Percentiles rank a stretch among this genome's conserved stretches.
Evolutionary conservation across 2,888 invertebrate species (phyloP).

Genomic region (Anagyrus pseudococci): DNA sequence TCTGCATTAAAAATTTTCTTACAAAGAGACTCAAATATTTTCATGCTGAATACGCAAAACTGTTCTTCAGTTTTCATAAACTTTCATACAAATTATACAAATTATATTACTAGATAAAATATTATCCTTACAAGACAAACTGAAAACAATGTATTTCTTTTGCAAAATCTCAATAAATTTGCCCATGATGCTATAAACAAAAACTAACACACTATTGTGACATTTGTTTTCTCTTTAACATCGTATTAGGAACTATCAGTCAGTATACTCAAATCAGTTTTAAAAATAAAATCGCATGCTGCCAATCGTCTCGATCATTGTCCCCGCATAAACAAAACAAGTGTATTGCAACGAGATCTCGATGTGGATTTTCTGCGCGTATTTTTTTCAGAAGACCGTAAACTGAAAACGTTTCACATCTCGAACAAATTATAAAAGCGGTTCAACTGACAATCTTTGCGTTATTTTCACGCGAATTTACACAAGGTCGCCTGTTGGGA

Average conservation of each 20-base stretch:
- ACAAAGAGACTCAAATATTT: too few relatives aligned
- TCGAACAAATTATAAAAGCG: conserved; percentile 8
- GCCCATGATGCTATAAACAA: conserved; percentile 22
- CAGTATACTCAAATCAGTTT: conserved; percentile 34
- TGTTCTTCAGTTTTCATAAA: too few relatives aligned
- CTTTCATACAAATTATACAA: neutral
- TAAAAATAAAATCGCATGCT: conserved; percentile 32
- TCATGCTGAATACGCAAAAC: too few relatives aligned
- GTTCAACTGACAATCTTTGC: neutral
- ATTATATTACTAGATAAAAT: conserved; percentile 10
- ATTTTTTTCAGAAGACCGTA: conserved; percentile 10
- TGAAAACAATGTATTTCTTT: conserved; percentile 7
- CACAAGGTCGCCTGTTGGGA: neutral
- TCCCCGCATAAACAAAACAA: conserved; percentile 6
- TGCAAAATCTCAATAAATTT: conserved; percentile 12
- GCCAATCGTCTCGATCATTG: conserved; percentile 32
- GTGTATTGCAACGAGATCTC: conserved; percentile 25
- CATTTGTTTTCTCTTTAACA: conserved; percentile 6
- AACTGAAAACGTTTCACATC: conserved; percentile 5
- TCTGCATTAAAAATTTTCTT: too few relatives aligned
- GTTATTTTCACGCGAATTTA: neutral
- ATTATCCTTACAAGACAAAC: conserved; percentile 11
- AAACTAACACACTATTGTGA: conserved; percentile 18
- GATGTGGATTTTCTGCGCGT: conserved; percentile 14
- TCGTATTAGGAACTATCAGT: conserved; percentile 39